A percentile compares a stretch with the other conserved stretches of the same genome.
Conservation (phyloP, 2,113 vertebrate species). For the Nothoprocta perdicaria region DNA sequence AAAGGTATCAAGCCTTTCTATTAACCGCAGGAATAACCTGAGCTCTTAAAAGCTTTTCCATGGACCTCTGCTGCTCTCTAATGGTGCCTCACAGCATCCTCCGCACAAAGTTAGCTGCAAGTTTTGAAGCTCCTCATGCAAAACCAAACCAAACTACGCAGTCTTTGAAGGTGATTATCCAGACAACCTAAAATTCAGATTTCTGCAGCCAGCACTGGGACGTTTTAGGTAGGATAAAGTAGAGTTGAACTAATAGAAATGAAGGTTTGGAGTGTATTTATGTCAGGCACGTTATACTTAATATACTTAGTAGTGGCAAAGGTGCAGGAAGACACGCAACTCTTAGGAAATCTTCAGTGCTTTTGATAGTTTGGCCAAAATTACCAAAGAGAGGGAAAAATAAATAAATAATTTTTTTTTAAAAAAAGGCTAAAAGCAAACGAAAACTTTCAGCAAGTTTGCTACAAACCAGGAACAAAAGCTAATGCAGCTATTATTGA, state of each 20-base stretch:
- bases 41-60: neutral
- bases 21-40: neutral
- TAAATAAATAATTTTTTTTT: neutral
- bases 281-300: neutral
- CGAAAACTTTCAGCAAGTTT: neutral
- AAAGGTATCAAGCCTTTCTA: neutral
- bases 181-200: neutral
- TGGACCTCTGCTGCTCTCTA: constrained; percentile 73
- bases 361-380: neutral
- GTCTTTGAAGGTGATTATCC: neutral
- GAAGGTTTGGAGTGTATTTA: accelerated
- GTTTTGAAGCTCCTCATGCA: neutral
- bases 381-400: neutral
- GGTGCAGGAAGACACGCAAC: neutral
- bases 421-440: too few species aligned
- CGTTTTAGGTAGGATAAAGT: neutral
- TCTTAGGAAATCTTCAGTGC: neutral
- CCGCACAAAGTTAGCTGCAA: neutral
- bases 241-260: neutral
- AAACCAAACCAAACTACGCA: neutral
- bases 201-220: neutral
- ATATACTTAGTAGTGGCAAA: neutral
- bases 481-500: accelerated
- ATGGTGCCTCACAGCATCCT: constrained; percentile 17
- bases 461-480: neutral